These are phyloP conservation scores for Thamnophis sirtalis DNA, from an alignment of 2,113 vertebrate genomes.

Conservation along the genomic window DNA sequence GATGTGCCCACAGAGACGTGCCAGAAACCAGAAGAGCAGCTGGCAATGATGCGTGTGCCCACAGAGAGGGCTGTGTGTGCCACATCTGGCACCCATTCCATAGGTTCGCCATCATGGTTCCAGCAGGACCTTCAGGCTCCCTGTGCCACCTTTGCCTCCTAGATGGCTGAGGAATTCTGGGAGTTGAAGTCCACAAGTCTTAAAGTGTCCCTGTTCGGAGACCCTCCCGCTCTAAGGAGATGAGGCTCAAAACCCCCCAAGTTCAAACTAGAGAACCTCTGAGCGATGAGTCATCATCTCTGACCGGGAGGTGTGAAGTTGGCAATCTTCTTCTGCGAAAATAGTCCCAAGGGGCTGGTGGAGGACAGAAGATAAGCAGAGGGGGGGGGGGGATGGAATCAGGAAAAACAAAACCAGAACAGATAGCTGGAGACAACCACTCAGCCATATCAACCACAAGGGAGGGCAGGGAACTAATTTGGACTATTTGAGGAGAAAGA, in stretches of 20 bases:
- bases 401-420: neutral
- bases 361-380: conserved; percentile 22
- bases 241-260: neutral
- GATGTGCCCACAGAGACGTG: no score
- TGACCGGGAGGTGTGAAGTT: conserved; percentile 52
- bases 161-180: no score
- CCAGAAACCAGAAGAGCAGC: no score
- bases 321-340: conserved; percentile 42
- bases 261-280: neutral
- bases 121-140: neutral
- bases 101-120: no score
- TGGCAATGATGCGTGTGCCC: no score
- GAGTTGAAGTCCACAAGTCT: no score
- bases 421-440: neutral
- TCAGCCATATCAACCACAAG: accelerated
- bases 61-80: no score
- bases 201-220: no score
- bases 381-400: neutral
- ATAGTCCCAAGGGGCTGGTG: conserved; percentile 31
- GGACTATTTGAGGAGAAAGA: neutral
- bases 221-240: neutral
- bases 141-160: no score
- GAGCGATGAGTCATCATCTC: conserved; percentile 37
- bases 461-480: neutral
- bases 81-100: no score